Evolutionary conservation across 1,140 invertebrate genomes (phyloP), one percentile per base, ranked within the genome.

Genomic region (Cylas formicarius): DNA sequence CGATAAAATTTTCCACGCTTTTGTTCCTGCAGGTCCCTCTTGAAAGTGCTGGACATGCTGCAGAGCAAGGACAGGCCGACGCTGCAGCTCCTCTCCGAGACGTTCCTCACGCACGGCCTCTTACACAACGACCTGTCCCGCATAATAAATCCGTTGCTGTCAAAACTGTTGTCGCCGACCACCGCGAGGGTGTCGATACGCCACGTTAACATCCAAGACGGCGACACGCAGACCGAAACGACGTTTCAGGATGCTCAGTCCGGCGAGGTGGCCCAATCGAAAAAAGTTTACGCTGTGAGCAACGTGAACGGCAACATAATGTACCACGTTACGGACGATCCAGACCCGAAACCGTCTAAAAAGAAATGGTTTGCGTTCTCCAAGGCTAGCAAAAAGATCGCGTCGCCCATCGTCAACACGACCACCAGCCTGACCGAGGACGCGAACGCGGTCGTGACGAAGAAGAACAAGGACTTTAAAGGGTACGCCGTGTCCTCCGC

Each of bases 101-200:
- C 76, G 1, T 89, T 86, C 81, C 58, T 88, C 4, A 67, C 77
- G 27, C 82, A 86, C 52, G 74, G 81, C 6, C 61, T 91, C 3
- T 72, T 89, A 27, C 73, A 84, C 2, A 83, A 82, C 3, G 87
- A 91, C 56, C 75, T 90, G 39, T 73, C 78, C 4, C 70, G 88
- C 1, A 71, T 95, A 17, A 71, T 94, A 4, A 86, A 86, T 54
- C 86, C 90, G 1, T 66, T 91, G 5, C 70, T 92, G 24, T 71
- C 77, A 24, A 84, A 90, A 62, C 65, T 95, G 2, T 68, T 94
- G 1, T 80, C 88, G 52, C 78, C 86, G 8, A 83, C 81, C 29
- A 92, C 90, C 0, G 83, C 86, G 39, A 74, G 90, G 18, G 78
- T 94, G 46, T 88, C 87, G 32, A 83, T 94, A 2, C 77, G 88